These are phyloP conservation scores for Lamellibrachia columna DNA, from an alignment of 2,888 invertebrate species.

Conservation along the genomic window DNA sequence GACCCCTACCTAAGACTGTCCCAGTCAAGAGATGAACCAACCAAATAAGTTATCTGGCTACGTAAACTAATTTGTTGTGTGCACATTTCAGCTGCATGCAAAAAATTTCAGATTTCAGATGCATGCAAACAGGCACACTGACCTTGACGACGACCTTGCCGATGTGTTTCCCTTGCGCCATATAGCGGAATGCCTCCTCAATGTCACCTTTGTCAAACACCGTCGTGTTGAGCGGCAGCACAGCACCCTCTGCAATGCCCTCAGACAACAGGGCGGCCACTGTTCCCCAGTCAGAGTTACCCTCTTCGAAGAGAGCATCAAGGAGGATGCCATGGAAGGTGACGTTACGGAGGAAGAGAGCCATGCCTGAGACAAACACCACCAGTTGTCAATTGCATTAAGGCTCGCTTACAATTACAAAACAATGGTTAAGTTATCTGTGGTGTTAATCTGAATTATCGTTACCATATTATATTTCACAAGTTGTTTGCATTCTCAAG, in stretches of 20 bases:
- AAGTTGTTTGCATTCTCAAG: too few species aligned
- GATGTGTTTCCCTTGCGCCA: constrained; percentile 97
- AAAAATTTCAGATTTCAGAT: too few species aligned
- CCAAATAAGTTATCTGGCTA: too few species aligned
- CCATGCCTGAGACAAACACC: constrained; percentile 78
- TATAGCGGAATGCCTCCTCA: constrained; percentile 90
- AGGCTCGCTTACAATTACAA: too few species aligned
- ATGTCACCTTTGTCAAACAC: constrained; percentile 87
- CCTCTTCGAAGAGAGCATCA: constrained; percentile 88
- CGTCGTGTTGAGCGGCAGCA: constrained; percentile 87
- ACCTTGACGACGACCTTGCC: constrained; percentile 91
- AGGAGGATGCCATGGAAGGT: constrained; percentile 96
- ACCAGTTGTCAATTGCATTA: not conserved
- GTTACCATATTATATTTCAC: too few species aligned
- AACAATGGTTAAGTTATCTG: too few species aligned
- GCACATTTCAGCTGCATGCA: not conserved
- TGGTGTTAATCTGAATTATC: not conserved
- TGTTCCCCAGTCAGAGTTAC: constrained; percentile 75
- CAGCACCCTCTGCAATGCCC: constrained; percentile 88
- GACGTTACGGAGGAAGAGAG: constrained; percentile 92
- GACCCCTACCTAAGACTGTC: too few species aligned
- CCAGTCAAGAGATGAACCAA: too few species aligned
- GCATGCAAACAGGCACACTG: constrained; percentile 22
- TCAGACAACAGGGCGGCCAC: constrained; percentile 82
- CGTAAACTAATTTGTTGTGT: not conserved